A percentile compares a stretch with the other conserved stretches of the same genome.
phyloP scores from a whole-genome alignment of 2,113 vertebrate genomes.

The Corvus moneduloides region DNA sequence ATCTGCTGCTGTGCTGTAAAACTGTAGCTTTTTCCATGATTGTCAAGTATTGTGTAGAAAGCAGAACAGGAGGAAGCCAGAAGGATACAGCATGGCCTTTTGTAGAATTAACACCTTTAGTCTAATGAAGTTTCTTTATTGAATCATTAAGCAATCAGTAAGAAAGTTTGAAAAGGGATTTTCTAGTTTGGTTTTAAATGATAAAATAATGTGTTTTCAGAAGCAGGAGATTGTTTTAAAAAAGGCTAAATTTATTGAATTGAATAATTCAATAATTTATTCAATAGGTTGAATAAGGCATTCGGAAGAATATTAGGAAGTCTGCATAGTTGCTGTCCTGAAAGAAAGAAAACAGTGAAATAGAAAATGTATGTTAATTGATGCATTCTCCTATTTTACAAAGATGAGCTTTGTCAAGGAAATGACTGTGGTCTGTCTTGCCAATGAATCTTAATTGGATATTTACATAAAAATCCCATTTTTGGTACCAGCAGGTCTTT shows the following conservation, averaged over 20 bases:
- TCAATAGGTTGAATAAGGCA: neutral
- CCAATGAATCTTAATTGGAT: neutral
- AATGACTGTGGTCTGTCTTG: neutral
- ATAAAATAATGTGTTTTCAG: neutral
- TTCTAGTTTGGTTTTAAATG: neutral
- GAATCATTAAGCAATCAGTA: neutral
- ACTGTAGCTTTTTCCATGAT: neutral
- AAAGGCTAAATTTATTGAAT: neutral
- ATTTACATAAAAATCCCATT: neutral
- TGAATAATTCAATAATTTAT: neutral
- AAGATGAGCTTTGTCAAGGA: neutral
- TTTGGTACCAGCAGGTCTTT: neutral
- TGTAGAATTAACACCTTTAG: neutral
- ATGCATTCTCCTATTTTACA: neutral
- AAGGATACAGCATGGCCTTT: neutral
- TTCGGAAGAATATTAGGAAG: neutral
- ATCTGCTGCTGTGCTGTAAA: neutral
- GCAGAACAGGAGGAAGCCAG: neutral
- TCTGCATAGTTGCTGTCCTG: neutral
- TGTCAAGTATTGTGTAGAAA: neutral
- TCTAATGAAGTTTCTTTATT: neutral
- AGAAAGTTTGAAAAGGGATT: neutral
- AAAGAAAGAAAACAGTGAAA: neutral
- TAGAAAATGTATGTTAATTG: neutral
- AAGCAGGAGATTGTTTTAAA: neutral